Percentiles rank a stretch among this genome's conserved stretches.
Conservation (phyloP, 2,888 invertebrate genomes). For the Nudaria mundana region DNA sequence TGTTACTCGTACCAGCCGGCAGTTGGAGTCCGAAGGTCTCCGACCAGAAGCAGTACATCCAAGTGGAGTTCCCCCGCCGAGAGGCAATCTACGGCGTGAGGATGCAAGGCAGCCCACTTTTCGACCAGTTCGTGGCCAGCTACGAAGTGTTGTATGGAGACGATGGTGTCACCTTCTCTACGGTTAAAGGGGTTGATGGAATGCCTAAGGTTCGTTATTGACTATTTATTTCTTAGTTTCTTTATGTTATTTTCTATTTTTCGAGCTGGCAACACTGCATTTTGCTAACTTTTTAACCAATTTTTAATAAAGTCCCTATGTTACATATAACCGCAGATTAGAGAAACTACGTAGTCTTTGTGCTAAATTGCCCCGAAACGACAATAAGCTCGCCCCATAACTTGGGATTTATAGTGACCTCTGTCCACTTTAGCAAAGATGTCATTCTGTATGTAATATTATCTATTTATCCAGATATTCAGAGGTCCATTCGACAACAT, state of each 20-base stretch:
- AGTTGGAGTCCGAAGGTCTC: constrained; percentile 86
- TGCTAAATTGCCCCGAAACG: too few relatives aligned
- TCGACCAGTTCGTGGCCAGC: constrained; percentile 88
- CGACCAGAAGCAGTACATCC: constrained; percentile 85
- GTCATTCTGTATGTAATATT: too few relatives aligned
- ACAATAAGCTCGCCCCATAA: too few relatives aligned
- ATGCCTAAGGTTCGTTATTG: constrained; percentile 72
- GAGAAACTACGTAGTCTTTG: too few relatives aligned
- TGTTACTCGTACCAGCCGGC: constrained; percentile 56
- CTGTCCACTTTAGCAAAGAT: too few relatives aligned
- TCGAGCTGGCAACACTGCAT: too few relatives aligned
- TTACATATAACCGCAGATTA: too few relatives aligned
- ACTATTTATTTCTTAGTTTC: not conserved
- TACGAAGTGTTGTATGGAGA: constrained; percentile 87
- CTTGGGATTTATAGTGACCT: too few relatives aligned
- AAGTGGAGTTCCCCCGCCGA: constrained; percentile 83
- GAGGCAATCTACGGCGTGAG: constrained; percentile 88
- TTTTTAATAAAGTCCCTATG: too few relatives aligned
- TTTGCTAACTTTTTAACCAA: too few relatives aligned
- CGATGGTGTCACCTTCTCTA: constrained; percentile 83
- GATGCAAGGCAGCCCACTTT: constrained; percentile 85
- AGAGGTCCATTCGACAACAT: constrained; percentile 85
- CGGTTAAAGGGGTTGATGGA: constrained; percentile 76
- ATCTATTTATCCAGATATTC: too few relatives aligned
- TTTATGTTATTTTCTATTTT: too few relatives aligned